Base-by-base conservation (phyloP, 2,797 vertebrate species). In the Fundulus diaphanus region DNA sequence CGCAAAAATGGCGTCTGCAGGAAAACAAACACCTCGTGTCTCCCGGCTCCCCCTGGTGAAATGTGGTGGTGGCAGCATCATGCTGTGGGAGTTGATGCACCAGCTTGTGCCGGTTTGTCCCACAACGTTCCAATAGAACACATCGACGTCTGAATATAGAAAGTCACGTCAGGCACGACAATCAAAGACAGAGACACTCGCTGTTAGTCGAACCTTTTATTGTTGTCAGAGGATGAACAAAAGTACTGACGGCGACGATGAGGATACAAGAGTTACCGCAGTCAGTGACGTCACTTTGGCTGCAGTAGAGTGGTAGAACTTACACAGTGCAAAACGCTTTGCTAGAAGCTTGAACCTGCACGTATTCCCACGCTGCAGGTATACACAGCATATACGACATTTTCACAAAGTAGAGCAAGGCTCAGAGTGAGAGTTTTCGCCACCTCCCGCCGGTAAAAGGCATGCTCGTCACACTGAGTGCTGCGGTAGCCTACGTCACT, bases 291-390 rank as follows among this genome's bases (percentile, higher is more conserved):
- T 91, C 87, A 92, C 90, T 85, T 91, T 87, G 85, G 89, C 89
- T 88, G 93, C 88, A 75, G 81, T 87, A 71, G 82, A 84, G 78
- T 91, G 89, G 88, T 84, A 68, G 52, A 89, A 86, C 78, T 80
- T 84, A 92, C 82, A 92, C 87, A 89, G 92, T 93, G 92, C 88
- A 93, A 92, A 90, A 90, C 74, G 85, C 82, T 66, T 84, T 1
- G 71, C 89, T 90, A 84, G 81, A 73, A 89, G 90, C 87, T 59
- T 72, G 90, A 73, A 73, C 79, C 73, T 81, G 72, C 74, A 87
- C 80, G 76, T 87, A 51, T 77, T 73, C 42, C 82, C 82, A 90
- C 85, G 85, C 69, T 85, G 88, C 84, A 82, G 87, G 87, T 92
- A 89, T 83, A 90, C 87, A 85, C 77, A 40, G 85, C 83, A 73